Evolutionary conservation across 2,797 vertebrate genomes (phyloP).

Genomic region (Smutsia gigantea): DNA sequence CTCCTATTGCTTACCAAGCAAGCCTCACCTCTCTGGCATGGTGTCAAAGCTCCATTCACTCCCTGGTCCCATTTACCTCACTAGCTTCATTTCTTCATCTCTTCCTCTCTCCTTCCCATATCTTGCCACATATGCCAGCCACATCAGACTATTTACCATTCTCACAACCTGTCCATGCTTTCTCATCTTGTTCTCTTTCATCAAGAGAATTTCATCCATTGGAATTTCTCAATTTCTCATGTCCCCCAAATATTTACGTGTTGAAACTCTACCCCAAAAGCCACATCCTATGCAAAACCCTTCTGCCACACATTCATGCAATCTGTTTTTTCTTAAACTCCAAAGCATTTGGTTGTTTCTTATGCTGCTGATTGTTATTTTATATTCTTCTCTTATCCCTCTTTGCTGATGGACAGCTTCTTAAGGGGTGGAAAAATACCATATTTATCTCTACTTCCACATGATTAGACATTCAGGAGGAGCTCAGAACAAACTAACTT

Average conservation of each 20-base stretch:
- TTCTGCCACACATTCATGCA: not conserved
- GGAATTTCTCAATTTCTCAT: constrained; percentile 5
- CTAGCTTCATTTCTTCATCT: not conserved
- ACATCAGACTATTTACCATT: not conserved
- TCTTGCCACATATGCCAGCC: not conserved
- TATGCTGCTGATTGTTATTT: not conserved
- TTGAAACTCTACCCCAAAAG: not conserved
- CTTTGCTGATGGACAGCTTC: not conserved
- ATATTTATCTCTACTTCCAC: not conserved
- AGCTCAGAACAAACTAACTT: not conserved
- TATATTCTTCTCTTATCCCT: not conserved
- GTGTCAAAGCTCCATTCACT: not conserved
- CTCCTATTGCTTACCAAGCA: not conserved
- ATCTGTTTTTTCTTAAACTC: not conserved
- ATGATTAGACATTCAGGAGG: not conserved
- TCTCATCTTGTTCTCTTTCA: not conserved
- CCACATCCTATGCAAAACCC: not conserved
- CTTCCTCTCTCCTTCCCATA: not conserved
- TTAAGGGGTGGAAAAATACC: not conserved
- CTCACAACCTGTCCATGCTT: not conserved
- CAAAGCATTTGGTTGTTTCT: not conserved
- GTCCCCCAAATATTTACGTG: not conserved
- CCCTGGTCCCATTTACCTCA: not conserved
- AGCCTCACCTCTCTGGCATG: not conserved
- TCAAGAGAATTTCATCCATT: not conserved